Conservation (phyloP, 92 coral and sea anemone genomes). For the Siderastrea radians region DNA sequence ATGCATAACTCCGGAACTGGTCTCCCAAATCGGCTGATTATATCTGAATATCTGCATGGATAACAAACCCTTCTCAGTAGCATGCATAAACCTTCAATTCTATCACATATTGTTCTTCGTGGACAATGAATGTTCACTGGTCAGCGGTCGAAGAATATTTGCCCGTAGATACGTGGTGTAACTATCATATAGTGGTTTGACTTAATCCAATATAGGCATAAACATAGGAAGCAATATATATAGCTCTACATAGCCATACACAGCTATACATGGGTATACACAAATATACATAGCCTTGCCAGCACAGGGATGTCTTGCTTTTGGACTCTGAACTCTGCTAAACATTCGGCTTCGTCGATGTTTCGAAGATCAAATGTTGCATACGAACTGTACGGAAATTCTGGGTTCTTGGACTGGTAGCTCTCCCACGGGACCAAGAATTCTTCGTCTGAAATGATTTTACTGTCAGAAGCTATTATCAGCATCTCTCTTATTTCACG, state of each 20-base stretch:
- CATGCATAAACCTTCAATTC: conserved; percentile 32
- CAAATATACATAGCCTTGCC: no score
- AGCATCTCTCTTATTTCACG: no score
- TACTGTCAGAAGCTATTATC: no score
- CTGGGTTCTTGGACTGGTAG: neutral
- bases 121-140: neutral
- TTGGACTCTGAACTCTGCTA: conserved; percentile 17
- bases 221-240: no score
- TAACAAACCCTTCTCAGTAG: conserved; percentile 9
- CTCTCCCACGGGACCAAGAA: no score
- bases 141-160: conserved; percentile 11
- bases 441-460: no score
- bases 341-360: conserved; percentile 15
- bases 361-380: conserved; percentile 4
- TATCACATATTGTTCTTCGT: conserved; percentile 14
- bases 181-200: no score
- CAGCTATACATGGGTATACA: no score
- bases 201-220: no score
- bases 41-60: conserved; percentile 7
- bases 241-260: no score
- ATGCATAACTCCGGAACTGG: conserved; percentile 1
- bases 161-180: no score
- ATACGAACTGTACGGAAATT: neutral
- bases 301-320: conserved; percentile 24
- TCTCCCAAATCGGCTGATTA: neutral